A percentile compares a stretch with the other conserved stretches of the same genome.
These are phyloP conservation scores for Tiliacea aurago DNA, from an alignment of 2,888 invertebrate species.

Conservation along the genomic window DNA sequence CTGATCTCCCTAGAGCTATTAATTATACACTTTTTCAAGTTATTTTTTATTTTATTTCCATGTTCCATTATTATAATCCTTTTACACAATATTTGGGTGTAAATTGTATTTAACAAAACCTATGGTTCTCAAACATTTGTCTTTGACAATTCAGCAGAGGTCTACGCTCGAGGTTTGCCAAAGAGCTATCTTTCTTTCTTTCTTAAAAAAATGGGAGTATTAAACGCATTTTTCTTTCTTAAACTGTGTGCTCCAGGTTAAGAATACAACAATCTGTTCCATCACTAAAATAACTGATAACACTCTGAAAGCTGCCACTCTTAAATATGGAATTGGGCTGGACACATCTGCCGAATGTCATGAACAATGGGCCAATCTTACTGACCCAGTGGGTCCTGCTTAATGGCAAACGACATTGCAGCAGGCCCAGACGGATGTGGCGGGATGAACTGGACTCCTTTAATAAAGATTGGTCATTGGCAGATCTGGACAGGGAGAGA, in stretches of 20 bases:
- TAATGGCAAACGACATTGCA: not conserved
- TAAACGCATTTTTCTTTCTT: too few species aligned
- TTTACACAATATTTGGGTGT: not conserved
- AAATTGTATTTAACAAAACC: not conserved
- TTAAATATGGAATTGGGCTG: not conserved
- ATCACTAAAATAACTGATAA: not conserved
- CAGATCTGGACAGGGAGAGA: not conserved
- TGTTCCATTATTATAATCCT: not conserved
- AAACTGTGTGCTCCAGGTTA: not conserved
- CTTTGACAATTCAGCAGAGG: too few species aligned
- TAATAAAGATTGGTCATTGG: not conserved
- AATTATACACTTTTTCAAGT: constrained; percentile 77
- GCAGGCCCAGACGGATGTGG: not conserved
- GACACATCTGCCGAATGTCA: not conserved
- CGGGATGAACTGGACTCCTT: not conserved
- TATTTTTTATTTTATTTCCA: constrained; percentile 65
- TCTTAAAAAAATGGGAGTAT: not conserved
- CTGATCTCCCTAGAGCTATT: constrained; percentile 76
- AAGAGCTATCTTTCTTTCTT: not conserved
- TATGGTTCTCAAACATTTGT: too few species aligned
- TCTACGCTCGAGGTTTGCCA: not conserved
- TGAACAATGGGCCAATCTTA: not conserved
- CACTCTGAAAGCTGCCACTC: not conserved
- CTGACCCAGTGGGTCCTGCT: not conserved
- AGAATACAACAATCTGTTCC: too few species aligned